Conservation (phyloP, 2,113 vertebrate genomes). For the Clarias batrachus region DNA sequence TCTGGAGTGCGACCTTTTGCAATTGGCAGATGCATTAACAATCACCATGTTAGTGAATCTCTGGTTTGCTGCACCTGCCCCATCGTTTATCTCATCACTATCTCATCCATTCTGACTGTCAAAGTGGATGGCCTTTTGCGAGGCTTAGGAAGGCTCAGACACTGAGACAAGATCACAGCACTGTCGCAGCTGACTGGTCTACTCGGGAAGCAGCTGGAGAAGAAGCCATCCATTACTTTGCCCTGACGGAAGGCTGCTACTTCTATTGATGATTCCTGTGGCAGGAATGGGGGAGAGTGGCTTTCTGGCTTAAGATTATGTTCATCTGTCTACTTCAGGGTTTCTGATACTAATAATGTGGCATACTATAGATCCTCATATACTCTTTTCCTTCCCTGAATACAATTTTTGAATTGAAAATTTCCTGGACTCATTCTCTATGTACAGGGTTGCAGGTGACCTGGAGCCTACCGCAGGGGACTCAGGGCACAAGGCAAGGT, state of each 20-base stretch:
- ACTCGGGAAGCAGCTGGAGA: not conserved
- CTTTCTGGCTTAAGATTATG: slow-evolving; percentile 14
- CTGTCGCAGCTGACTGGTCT: not conserved
- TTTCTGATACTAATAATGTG: not conserved
- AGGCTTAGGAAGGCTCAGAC: not conserved
- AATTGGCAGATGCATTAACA: not conserved
- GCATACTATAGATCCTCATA: not conserved
- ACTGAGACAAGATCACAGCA: not conserved
- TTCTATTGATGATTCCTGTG: slow-evolving; percentile 4
- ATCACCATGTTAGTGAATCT: slow-evolving; percentile 8
- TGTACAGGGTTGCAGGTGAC: too few relatives aligned
- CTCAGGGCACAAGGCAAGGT: too few relatives aligned
- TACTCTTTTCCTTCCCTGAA: not conserved
- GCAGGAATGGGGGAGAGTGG: not conserved
- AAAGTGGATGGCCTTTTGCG: not conserved
- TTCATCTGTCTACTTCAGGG: not conserved
- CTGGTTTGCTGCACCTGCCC: slow-evolving; percentile 21
- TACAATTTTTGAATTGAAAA: not conserved
- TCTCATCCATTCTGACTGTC: not conserved
- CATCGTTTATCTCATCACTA: slow-evolving; percentile 25
- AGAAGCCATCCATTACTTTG: slow-evolving; percentile 31
- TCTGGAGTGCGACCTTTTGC: not conserved
- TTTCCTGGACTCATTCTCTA: not conserved
- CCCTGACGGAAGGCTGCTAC: not conserved
- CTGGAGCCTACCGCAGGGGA: too few relatives aligned